Percentiles rank a stretch among this genome's conserved stretches.
Evolutionary conservation across 2,888 invertebrate species (phyloP).

Genomic region (Cacoxenus indagator): DNA sequence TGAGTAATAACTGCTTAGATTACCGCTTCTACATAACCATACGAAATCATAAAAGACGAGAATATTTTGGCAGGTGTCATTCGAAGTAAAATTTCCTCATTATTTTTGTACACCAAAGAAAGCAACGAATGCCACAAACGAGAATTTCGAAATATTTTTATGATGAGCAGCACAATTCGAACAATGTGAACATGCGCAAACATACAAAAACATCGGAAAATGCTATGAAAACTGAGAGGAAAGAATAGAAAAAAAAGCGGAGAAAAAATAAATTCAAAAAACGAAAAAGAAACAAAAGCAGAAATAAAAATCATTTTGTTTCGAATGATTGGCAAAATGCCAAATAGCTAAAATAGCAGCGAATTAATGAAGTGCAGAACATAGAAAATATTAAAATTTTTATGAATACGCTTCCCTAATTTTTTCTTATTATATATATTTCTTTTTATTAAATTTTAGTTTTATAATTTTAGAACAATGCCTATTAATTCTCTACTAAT

Average conservation of each 20-base stretch:
- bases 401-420: neutral
- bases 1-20: conserved; percentile 1
- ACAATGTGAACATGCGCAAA: conserved; percentile 53
- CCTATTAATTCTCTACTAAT: neutral
- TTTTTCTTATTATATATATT: neutral
- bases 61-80: conserved; percentile 58
- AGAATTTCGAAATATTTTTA: conserved; percentile 23
- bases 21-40: neutral
- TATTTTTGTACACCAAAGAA: conserved; percentile 12
- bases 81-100: conserved; percentile 34
- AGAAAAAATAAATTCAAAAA: conserved; percentile 21
- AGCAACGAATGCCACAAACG: conserved; percentile 38
- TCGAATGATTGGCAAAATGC: conserved; percentile 48
- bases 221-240: conserved; percentile 39
- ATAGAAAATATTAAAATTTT: conserved; percentile 8
- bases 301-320: conserved; percentile 28
- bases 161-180: conserved; percentile 45
- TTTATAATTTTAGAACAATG: too few species aligned
- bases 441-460: neutral
- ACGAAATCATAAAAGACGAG: conserved; percentile 41
- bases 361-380: conserved; percentile 48
- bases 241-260: conserved; percentile 27
- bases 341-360: conserved; percentile 52
- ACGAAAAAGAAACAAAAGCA: conserved; percentile 26
- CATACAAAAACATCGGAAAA: conserved; percentile 51